Evolutionary conservation across 2,888 invertebrate species (phyloP).

Genomic region (Noctua janthina): DNA sequence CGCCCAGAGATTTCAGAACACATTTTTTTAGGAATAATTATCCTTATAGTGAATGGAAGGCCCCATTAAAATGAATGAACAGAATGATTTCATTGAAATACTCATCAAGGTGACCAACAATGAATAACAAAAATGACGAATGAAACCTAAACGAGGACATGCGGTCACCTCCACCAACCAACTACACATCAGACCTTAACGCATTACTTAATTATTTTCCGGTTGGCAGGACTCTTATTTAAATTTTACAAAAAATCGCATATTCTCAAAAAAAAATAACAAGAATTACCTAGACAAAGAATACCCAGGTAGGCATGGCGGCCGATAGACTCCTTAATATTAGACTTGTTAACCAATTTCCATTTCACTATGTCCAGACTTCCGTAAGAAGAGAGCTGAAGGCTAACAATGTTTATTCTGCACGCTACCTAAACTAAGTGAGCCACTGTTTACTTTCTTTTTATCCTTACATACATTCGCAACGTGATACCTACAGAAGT

Average conservation of each 20-base stretch:
- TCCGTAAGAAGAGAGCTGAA: background rate
- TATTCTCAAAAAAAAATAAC: background rate
- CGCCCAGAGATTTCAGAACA: background rate
- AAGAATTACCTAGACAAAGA: background rate
- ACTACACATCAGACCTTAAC: background rate
- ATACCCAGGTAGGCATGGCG: background rate
- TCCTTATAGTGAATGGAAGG: background rate
- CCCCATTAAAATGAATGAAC: conserved; percentile 4
- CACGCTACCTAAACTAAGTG: background rate
- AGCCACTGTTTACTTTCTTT: conserved; percentile 12
- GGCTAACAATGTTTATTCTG: background rate
- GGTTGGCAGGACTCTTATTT: background rate
- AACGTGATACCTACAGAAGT: background rate
- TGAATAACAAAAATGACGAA: conserved; percentile 19
- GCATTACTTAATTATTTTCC: background rate
- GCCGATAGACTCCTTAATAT: too few relatives aligned
- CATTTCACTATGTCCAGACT: background rate
- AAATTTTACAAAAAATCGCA: background rate
- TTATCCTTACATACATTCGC: conserved; percentile 1
- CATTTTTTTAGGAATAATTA: background rate
- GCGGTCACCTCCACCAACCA: conserved; percentile 38
- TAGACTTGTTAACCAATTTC: background rate
- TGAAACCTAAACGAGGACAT: conserved; percentile 43
- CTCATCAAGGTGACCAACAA: conserved; percentile 50
- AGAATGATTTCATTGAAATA: conserved; percentile 36